Percentiles rank a stretch among this genome's conserved stretches.
Evolutionary conservation across 2,888 invertebrate genomes (phyloP).

Genomic region (Zygaena filipendulae): DNA sequence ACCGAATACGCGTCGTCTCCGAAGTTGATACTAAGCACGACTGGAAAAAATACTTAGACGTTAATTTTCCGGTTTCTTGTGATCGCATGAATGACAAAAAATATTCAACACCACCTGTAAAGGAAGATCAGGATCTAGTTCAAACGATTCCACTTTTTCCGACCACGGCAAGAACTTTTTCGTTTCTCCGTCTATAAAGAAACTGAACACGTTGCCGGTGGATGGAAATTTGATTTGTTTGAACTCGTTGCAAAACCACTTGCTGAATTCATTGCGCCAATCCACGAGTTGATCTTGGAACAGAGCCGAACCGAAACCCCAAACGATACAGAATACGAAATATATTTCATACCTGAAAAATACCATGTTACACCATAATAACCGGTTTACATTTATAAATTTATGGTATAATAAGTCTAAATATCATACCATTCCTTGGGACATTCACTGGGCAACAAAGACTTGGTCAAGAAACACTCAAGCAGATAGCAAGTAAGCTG

Average conservation of each 20-base stretch:
- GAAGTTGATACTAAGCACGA: slow-evolving; percentile 87
- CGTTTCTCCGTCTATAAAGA: slow-evolving; percentile 86
- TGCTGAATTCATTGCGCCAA: slow-evolving; percentile 93
- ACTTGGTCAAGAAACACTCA: slow-evolving; percentile 84
- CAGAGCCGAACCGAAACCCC: slow-evolving; percentile 94
- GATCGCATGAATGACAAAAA: neutral
- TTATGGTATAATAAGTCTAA: too few relatives aligned
- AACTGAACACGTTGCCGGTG: slow-evolving; percentile 87
- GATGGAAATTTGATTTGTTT: slow-evolving; percentile 90
- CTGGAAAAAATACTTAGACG: slow-evolving; percentile 45
- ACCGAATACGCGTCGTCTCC: slow-evolving; percentile 88
- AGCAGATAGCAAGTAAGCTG: slow-evolving; percentile 89
- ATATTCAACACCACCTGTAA: slow-evolving; percentile 80
- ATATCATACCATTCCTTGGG: slow-evolving; percentile 84
- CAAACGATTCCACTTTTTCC: slow-evolving; percentile 80
- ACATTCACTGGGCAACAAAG: slow-evolving; percentile 86
- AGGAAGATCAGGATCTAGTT: slow-evolving; percentile 88
- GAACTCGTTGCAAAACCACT: slow-evolving; percentile 95
- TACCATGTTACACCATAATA: too few relatives aligned
- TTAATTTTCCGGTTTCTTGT: neutral
- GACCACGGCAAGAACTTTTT: slow-evolving; percentile 91
- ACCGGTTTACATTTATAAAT: neutral
- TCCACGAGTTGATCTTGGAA: slow-evolving; percentile 93
- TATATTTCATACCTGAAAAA: slow-evolving; percentile 82
- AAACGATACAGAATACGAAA: slow-evolving; percentile 89